These are phyloP conservation scores for Cochlearius cochlearius DNA, from an alignment of 2,113 vertebrate genomes.

Conservation along the genomic window DNA sequence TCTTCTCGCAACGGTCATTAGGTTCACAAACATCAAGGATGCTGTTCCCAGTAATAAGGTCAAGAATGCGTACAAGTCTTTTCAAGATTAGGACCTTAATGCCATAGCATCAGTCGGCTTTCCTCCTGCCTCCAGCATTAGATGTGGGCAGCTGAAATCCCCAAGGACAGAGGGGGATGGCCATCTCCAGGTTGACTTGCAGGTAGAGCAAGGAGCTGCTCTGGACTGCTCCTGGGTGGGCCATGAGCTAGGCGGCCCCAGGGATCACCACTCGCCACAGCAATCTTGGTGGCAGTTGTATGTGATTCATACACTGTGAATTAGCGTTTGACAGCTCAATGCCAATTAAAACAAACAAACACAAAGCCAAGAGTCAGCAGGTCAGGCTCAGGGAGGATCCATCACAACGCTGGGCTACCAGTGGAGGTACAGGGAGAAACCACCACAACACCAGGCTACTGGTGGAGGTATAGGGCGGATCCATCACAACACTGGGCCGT, in stretches of 20 bases:
- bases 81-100: background rate
- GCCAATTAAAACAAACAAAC: background rate
- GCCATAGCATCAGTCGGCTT: background rate
- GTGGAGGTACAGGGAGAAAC: background rate
- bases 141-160: background rate
- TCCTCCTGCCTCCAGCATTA: background rate
- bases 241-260: background rate
- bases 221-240: background rate
- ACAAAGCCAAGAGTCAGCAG: background rate
- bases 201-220: background rate
- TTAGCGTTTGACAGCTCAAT: accelerated
- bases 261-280: background rate
- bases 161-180: background rate
- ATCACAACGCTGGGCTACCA: background rate
- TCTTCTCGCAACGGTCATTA: background rate
- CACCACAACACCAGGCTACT: background rate
- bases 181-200: background rate
- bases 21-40: background rate
- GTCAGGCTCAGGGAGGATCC: background rate
- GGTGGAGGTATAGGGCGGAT: background rate
- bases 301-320: background rate
- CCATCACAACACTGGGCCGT: background rate
- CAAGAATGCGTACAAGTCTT: background rate
- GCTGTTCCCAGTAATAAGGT: background rate
- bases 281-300: background rate